Evolutionary conservation across 2,113 vertebrate genomes (phyloP).

Genomic region (Micronycteris hirsuta): DNA sequence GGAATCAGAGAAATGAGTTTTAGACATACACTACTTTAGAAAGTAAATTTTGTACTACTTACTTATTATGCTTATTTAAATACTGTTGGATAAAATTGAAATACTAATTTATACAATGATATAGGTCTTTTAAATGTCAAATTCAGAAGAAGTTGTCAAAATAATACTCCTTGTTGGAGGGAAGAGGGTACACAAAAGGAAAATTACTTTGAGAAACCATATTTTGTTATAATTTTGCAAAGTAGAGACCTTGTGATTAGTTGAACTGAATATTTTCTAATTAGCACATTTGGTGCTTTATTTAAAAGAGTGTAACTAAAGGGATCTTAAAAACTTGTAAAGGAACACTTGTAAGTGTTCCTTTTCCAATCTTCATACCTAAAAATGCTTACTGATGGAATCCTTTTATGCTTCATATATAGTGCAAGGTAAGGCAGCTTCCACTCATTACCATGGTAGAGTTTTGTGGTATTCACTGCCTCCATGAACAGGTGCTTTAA

Average conservation of each 20-base stretch:
- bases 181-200: neutral
- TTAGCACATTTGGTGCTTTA: conserved; percentile 51
- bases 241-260: conserved; percentile 18
- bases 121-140: neutral
- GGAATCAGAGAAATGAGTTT: neutral
- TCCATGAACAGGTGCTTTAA: conserved; percentile 36
- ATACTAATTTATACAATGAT: neutral
- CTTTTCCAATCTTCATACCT: conserved; percentile 44
- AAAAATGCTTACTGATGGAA: conserved; percentile 29
- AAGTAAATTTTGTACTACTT: neutral
- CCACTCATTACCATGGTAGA: neutral
- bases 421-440: conserved; percentile 33
- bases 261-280: conserved; percentile 40
- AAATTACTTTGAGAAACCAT: conserved; percentile 23
- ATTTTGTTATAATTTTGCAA: conserved; percentile 23
- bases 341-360: conserved; percentile 42
- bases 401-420: conserved; percentile 42
- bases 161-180: neutral
- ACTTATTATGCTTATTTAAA: neutral
- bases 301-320: conserved; percentile 43
- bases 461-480: neutral
- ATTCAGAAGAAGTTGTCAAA: conserved; percentile 10
- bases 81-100: neutral
- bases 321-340: conserved; percentile 50
- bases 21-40: neutral